Percentiles rank a stretch among this genome's conserved stretches.
These are phyloP conservation scores for Germaria angustata DNA, from an alignment of 2,888 invertebrate species.

Conservation along the genomic window DNA sequence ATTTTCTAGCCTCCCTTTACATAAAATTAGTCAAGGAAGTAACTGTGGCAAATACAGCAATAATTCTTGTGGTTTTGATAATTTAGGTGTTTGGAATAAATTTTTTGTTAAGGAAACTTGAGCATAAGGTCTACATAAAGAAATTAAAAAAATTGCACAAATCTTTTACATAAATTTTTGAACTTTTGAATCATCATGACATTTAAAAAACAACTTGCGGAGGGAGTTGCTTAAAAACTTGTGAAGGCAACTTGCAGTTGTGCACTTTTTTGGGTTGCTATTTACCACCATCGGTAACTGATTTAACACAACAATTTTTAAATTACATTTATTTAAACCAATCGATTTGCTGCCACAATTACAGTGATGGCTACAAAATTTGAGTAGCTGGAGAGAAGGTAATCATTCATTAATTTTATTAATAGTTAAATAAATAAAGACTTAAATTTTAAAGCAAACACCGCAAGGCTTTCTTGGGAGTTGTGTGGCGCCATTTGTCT, in stretches of 20 bases:
- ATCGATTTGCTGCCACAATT: not conserved
- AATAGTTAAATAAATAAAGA: not conserved
- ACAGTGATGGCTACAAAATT: not conserved
- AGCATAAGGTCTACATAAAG: no score
- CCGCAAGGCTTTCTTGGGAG: not conserved
- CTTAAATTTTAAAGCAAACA: not conserved
- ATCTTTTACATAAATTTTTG: constrained; percentile 21
- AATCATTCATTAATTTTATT: not conserved
- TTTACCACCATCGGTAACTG: constrained; percentile 19
- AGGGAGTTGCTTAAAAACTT: constrained; percentile 8
- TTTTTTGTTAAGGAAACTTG: no score
- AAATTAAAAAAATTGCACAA: no score
- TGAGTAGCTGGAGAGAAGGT: not conserved
- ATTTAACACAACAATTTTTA: constrained; percentile 8
- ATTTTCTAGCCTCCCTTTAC: no score
- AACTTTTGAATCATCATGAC: constrained; percentile 51
- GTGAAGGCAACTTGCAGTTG: constrained; percentile 15
- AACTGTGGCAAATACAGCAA: no score
- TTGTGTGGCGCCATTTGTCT: not conserved
- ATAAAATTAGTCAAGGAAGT: no score
- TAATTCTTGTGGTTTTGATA: no score
- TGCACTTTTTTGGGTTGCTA: not conserved
- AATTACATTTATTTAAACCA: constrained; percentile 13
- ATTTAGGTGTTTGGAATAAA: no score
- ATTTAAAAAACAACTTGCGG: constrained; percentile 53